These are phyloP conservation scores for Carcina quercana DNA, from an alignment of 2,888 invertebrate genomes.

Conservation along the genomic window DNA sequence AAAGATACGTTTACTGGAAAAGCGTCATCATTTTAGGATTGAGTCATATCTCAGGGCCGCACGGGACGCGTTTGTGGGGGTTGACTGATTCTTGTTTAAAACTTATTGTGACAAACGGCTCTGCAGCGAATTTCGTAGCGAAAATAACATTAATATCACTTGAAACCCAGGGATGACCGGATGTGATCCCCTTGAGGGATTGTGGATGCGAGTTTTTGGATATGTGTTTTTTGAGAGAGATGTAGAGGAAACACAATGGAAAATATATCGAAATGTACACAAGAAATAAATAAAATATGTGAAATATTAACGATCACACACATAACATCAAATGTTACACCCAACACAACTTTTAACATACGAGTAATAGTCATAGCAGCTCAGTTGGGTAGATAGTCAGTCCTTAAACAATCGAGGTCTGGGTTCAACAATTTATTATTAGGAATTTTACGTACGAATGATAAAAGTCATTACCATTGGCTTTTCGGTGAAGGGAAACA, in stretches of 20 bases:
- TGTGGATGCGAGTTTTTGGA: background rate
- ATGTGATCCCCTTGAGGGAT: background rate
- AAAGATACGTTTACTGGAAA: no score
- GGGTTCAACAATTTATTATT: no score
- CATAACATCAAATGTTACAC: no score
- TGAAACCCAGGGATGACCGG: background rate
- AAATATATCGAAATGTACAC: background rate
- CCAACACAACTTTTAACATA: no score
- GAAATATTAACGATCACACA: no score
- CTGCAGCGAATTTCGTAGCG: background rate
- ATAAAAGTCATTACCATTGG: no score
- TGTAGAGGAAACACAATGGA: background rate
- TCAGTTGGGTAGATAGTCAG: no score
- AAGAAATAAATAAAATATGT: background rate
- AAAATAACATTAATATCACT: background rate
- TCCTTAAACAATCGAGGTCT: no score
- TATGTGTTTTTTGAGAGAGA: background rate
- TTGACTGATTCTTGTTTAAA: slow-evolving; percentile 30
- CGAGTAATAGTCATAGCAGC: no score
- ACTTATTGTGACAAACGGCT: slow-evolving; percentile 18
- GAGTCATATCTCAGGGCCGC: slow-evolving; percentile 17
- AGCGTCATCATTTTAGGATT: no score
- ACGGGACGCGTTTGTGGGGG: slow-evolving; percentile 19
- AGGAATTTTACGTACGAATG: no score
- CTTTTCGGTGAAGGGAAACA: no score